phyloP scores from a whole-genome alignment of 2,888 invertebrate species.

The Himalopsyche anomala region DNA sequence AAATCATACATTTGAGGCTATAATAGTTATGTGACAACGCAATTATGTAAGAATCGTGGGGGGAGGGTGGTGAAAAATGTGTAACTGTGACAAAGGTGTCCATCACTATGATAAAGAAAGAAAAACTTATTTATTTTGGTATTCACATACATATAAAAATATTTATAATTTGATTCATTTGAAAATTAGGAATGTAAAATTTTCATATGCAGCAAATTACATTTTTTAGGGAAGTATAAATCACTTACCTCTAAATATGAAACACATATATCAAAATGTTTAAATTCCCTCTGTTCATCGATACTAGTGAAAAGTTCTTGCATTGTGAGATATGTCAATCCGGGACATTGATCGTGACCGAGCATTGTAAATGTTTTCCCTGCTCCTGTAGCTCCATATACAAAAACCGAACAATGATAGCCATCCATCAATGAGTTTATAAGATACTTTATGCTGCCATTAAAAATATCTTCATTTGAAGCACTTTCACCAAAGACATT shows the following conservation, averaged over 20 bases:
- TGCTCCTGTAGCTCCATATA: constrained; percentile 96
- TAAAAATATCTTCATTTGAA: constrained; percentile 87
- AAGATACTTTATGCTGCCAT: constrained; percentile 86
- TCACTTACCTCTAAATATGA: constrained; percentile 82
- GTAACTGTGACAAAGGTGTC: too few species aligned
- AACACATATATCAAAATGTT: constrained; percentile 89
- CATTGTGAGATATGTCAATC: constrained; percentile 93
- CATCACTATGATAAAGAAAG: too few species aligned
- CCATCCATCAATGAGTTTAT: constrained; percentile 87
- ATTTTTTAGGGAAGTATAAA: too few species aligned
- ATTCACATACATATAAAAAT: too few species aligned
- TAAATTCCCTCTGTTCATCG: constrained; percentile 80
- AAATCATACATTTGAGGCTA: too few species aligned
- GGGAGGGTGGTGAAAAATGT: too few species aligned
- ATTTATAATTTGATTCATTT: not conserved
- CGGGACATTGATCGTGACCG: constrained; percentile 85
- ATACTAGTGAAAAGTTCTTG: constrained; percentile 89
- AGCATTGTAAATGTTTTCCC: constrained; percentile 98
- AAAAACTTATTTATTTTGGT: too few species aligned
- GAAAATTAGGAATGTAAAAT: not conserved
- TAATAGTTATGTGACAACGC: too few species aligned
- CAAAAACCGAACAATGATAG: constrained; percentile 96
- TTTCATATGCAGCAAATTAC: not conserved
- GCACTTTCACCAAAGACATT: constrained; percentile 81
- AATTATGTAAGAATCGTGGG: too few species aligned